These are phyloP conservation scores for Panorpa germanica DNA, from an alignment of 2,888 invertebrate species.

Conservation along the genomic window DNA sequence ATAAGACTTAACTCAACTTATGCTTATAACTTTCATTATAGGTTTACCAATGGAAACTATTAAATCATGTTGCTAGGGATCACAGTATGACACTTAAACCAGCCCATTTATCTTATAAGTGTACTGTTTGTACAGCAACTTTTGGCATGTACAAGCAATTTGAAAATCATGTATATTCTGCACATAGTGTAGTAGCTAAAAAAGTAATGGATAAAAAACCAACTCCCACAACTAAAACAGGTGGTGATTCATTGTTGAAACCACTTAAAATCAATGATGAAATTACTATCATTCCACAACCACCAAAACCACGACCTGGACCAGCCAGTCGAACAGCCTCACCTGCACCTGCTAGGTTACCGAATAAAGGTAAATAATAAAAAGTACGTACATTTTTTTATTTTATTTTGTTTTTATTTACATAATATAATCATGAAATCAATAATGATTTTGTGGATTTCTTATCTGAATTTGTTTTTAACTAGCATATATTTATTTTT, in stretches of 20 bases:
- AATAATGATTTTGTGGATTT: too few relatives aligned
- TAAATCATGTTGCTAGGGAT: conserved; percentile 82
- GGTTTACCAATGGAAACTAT: conserved; percentile 86
- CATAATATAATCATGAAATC: too few relatives aligned
- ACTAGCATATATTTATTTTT: too few relatives aligned
- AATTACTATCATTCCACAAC: conserved; percentile 77
- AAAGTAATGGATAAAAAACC: conserved; percentile 66
- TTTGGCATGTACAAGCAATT: conserved; percentile 92
- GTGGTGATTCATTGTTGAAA: conserved; percentile 45
- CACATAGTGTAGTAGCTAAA: conserved; percentile 79
- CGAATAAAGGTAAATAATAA: too few relatives aligned
- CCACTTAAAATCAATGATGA: conserved; percentile 77
- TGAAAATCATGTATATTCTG: conserved; percentile 85
- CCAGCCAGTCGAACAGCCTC: conserved; percentile 4
- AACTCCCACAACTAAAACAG: conserved; percentile 21
- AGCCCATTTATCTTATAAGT: conserved; percentile 85
- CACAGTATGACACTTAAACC: conserved; percentile 84
- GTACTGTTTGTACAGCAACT: conserved; percentile 86
- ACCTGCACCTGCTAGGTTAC: neutral
- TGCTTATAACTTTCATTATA: conserved; percentile 22
- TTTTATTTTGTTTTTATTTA: too few relatives aligned
- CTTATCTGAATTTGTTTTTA: too few relatives aligned
- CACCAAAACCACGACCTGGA: conserved; percentile 25
- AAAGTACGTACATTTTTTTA: too few relatives aligned
- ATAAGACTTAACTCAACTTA: neutral